Percentiles rank a stretch among this genome's conserved stretches.
Conservation (phyloP, 2,113 vertebrate species). For the Micronisus gabar region DNA sequence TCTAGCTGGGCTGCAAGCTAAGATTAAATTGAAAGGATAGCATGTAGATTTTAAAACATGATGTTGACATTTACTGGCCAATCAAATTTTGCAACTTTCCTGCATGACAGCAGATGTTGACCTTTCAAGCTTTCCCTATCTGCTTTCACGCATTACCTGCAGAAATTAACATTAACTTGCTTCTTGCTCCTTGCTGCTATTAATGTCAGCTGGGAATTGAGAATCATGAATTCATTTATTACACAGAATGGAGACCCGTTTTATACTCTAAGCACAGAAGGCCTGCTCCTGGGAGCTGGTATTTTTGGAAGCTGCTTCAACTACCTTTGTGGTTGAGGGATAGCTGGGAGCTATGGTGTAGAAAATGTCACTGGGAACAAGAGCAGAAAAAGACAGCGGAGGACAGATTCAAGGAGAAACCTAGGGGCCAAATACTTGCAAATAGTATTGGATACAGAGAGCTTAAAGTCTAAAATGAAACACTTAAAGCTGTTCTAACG, state of each 20-base stretch:
- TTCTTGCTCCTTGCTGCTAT: constrained; percentile 74
- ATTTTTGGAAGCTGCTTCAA: constrained; percentile 81
- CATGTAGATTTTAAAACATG: constrained; percentile 77
- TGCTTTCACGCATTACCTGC: constrained; percentile 76
- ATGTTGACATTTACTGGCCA: constrained; percentile 82
- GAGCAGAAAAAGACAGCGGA: constrained; percentile 62
- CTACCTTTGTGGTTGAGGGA: constrained; percentile 81
- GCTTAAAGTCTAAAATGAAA: constrained; percentile 56
- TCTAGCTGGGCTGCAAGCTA: constrained; percentile 74
- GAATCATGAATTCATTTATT: constrained; percentile 83
- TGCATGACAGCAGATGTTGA: constrained; percentile 81
- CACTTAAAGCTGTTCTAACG: constrained; percentile 60
- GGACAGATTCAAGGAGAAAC: constrained; percentile 78
- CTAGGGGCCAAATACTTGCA: constrained; percentile 69
- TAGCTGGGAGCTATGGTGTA: constrained; percentile 76
- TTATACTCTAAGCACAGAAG: constrained; percentile 75
- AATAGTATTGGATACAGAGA: constrained; percentile 34
- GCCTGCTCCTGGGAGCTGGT: constrained; percentile 76
- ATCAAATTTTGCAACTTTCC: constrained; percentile 74
- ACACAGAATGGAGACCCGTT: constrained; percentile 68
- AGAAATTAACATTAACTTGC: constrained; percentile 82
- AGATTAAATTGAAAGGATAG: constrained; percentile 76
- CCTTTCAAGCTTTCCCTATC: constrained; percentile 79
- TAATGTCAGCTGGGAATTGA: constrained; percentile 80
- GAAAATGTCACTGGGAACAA: constrained; percentile 76